Percentiles rank a stretch among this genome's conserved stretches.
These are phyloP conservation scores for Pollenia amentaria DNA, from an alignment of 2,888 invertebrate genomes.

Conservation along the genomic window DNA sequence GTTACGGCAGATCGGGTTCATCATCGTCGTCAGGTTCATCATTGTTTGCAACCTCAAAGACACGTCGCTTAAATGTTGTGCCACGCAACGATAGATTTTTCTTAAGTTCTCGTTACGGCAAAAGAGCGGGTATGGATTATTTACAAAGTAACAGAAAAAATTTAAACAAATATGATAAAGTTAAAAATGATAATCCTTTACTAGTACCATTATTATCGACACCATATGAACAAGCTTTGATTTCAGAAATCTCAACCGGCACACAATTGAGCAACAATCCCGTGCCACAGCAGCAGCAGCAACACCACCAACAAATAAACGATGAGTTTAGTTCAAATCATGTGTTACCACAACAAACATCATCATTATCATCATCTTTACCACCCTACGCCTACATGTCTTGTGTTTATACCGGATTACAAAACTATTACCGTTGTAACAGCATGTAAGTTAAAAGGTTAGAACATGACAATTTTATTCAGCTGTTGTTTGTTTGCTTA, in stretches of 20 bases:
- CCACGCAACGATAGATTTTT: conserved; percentile 84
- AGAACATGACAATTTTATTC: conserved; percentile 49
- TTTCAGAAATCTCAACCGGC: conserved; percentile 72
- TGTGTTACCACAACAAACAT: conserved; percentile 37
- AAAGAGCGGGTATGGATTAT: conserved; percentile 78
- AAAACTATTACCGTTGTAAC: conserved; percentile 86
- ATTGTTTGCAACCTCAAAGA: conserved; percentile 79
- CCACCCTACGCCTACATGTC: conserved; percentile 79
- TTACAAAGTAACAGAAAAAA: conserved; percentile 56
- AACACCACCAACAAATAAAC: conserved; percentile 46
- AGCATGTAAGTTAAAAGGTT: conserved; percentile 83
- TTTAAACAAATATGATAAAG: conserved; percentile 22
- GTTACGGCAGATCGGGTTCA: conserved; percentile 83
- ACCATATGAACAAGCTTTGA: conserved; percentile 73
- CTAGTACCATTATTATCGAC: conserved; percentile 62
- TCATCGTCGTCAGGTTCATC: conserved; percentile 62
- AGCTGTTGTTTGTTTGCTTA: not conserved
- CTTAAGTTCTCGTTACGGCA: conserved; percentile 84
- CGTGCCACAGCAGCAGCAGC: conserved; percentile 27
- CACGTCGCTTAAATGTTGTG: conserved; percentile 82
- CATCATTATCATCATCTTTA: conserved; percentile 63
- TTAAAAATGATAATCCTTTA: conserved; percentile 54
- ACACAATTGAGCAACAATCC: conserved; percentile 71
- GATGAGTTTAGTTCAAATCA: conserved; percentile 44
- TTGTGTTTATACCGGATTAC: conserved; percentile 85